Evolutionary conservation across 2,888 invertebrate species (phyloP).

Genomic region (Drosophila kanekoi): DNA sequence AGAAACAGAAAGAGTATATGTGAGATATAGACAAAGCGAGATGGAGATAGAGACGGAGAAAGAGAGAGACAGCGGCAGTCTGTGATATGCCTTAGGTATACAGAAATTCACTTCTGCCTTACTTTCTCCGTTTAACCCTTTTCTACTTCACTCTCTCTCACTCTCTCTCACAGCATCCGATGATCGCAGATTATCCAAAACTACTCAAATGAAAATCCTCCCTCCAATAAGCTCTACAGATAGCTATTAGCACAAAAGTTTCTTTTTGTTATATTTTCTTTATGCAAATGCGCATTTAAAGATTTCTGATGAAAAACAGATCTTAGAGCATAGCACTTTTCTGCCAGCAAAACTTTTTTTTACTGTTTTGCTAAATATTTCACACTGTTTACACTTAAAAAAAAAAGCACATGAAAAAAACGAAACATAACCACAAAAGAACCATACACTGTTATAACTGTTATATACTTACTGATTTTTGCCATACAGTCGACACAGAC

Average conservation of each 20-base stretch:
- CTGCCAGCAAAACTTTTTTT: neutral
- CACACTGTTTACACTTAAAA: slow-evolving; percentile 1
- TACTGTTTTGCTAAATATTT: neutral
- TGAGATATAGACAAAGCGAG: neutral
- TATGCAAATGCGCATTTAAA: no score
- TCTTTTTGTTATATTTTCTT: no score
- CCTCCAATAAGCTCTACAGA: no score
- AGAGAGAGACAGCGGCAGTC: neutral
- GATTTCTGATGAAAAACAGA: neutral
- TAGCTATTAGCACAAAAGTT: no score
- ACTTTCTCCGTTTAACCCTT: neutral
- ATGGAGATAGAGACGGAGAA: no score
- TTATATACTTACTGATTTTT: slow-evolving; percentile 28
- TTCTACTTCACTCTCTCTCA: neutral
- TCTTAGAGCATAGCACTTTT: neutral
- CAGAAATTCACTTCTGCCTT: no score
- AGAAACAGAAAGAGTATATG: neutral
- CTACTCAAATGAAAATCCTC: no score
- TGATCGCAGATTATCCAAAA: no score
- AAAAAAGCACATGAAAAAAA: slow-evolving; percentile 38
- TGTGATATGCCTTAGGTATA: no score
- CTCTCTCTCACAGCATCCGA: neutral
- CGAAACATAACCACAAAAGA: slow-evolving; percentile 3
- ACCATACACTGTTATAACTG: slow-evolving; percentile 11
- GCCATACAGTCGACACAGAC: slow-evolving; percentile 25